phyloP scores from a whole-genome alignment of 1,140 invertebrate species.

The Drosophila subobscura region DNA sequence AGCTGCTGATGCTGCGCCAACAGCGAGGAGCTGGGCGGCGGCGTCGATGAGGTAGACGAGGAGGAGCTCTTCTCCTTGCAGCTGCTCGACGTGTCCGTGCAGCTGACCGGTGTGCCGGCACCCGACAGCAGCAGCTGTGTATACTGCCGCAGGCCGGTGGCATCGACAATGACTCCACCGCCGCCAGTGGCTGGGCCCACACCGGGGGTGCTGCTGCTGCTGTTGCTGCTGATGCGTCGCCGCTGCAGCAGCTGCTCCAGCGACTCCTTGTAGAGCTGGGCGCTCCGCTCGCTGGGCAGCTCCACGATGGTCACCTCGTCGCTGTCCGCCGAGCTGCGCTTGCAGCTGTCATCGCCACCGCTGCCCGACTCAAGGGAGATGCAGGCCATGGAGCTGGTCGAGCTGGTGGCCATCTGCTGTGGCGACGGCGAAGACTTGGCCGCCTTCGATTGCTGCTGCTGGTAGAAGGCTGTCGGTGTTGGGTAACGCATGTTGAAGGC shows the following conservation, averaged over 20 bases:
- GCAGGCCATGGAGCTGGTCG: slow-evolving; percentile 46
- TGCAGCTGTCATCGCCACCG: slow-evolving; percentile 29
- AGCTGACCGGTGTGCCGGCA: slow-evolving; percentile 47
- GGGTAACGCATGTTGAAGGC: slow-evolving; percentile 63
- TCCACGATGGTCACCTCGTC: slow-evolving; percentile 74
- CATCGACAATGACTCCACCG: slow-evolving; percentile 59
- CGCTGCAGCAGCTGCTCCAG: slow-evolving; percentile 76
- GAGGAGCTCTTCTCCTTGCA: slow-evolving; percentile 83
- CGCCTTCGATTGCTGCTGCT: slow-evolving; percentile 55
- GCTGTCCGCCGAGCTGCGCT: slow-evolving; percentile 52
- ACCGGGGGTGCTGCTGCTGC: slow-evolving; percentile 17
- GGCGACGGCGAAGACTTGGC: slow-evolving; percentile 69
- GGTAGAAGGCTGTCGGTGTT: slow-evolving; percentile 61
- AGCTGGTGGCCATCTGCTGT: slow-evolving; percentile 70
- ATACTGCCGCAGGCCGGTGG: slow-evolving; percentile 65
- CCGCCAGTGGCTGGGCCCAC: background rate
- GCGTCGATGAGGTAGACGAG: slow-evolving; percentile 82
- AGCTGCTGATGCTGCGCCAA: slow-evolving; percentile 72
- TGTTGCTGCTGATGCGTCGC: slow-evolving; percentile 11
- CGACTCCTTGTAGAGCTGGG: slow-evolving; percentile 76
- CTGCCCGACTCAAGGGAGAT: slow-evolving; percentile 26
- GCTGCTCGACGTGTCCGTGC: slow-evolving; percentile 65
- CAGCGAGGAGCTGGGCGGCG: slow-evolving; percentile 64
- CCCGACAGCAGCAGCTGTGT: slow-evolving; percentile 69
- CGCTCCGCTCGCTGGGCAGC: slow-evolving; percentile 60